Evolutionary conservation across 2,113 vertebrate genomes (phyloP), one percentile per base, ranked within the genome.

Genomic region (Apeltes quadracus): DNA sequence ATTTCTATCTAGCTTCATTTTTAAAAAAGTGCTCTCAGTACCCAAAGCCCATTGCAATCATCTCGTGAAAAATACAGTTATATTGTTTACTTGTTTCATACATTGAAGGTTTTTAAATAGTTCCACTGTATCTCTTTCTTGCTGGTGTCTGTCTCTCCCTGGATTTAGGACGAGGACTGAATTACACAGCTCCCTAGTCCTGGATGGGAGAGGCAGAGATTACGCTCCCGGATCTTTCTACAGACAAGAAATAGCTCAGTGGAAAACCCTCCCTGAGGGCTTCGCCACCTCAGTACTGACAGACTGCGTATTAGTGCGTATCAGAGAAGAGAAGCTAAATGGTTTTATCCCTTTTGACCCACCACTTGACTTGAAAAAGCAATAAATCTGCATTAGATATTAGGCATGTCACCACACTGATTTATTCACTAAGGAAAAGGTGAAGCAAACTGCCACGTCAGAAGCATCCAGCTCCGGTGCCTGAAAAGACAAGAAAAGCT

Each of bases 221-320:
- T 92, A 91, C 87, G 74, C 85, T 79, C 56, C 80, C 76, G 87
- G 85, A 91, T 91, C 85, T 89, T 89, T 88, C 82, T 78, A 86
- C 85, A 88, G 83, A 89, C 89, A 88, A 87, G 84, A 88, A 84
- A 81, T 78, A 87, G 87, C 83, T 80, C 69, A 79, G 78, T 74
- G 84, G 69, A 75, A 83, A 88, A 83, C 62, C 66, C 74, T 86
- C 89, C 88, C 90, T 8, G 34, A 80, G 84, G 85, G 87, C 72
- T 38, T 83, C 63, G 70, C 85, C 85, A 87, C 86, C 81, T 85
- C 78, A 43, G 48, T 80, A 69, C 86, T 84, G 89, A 89, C 78
- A 88, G 82, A 64, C 79, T 71, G 72, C 18, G 32, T 55, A 90
- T 92, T 89, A 88, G 76, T 79, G 87, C 84, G 81, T 54, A 85